Evolutionary conservation across 2,797 vertebrate species (phyloP).

Genomic region (Monodelphis domestica): DNA sequence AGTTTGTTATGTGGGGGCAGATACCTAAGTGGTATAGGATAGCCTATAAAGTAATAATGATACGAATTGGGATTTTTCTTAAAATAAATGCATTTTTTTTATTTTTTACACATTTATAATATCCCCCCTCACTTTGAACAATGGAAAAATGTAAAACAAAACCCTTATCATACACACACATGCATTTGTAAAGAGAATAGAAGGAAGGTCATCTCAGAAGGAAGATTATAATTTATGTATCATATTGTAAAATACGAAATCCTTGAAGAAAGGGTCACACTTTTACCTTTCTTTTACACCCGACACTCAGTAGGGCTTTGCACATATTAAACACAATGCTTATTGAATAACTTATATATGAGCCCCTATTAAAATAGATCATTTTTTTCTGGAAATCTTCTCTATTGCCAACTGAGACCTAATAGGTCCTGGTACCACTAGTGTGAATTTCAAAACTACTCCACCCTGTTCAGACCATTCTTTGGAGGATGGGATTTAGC

Average conservation of each 20-base stretch:
- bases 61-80: background rate
- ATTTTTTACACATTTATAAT: background rate
- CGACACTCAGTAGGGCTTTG: background rate
- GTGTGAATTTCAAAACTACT: no score
- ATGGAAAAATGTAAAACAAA: no score
- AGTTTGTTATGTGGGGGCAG: background rate
- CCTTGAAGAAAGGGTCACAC: background rate
- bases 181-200: background rate
- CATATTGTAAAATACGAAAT: background rate
- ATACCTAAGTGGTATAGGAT: background rate
- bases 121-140: no score
- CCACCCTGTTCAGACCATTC: no score
- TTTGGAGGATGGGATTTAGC: no score
- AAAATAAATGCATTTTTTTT: background rate
- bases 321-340: background rate
- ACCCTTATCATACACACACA: background rate
- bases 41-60: background rate
- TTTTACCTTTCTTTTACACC: background rate
- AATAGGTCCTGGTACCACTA: background rate
- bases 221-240: background rate
- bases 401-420: background rate
- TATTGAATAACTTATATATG: background rate
- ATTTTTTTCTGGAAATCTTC: background rate
- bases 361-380: background rate
- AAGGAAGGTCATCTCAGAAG: background rate